phyloP scores from a whole-genome alignment of 64 coral and sea anemone genomes.

The Actinia tenebrosa region DNA sequence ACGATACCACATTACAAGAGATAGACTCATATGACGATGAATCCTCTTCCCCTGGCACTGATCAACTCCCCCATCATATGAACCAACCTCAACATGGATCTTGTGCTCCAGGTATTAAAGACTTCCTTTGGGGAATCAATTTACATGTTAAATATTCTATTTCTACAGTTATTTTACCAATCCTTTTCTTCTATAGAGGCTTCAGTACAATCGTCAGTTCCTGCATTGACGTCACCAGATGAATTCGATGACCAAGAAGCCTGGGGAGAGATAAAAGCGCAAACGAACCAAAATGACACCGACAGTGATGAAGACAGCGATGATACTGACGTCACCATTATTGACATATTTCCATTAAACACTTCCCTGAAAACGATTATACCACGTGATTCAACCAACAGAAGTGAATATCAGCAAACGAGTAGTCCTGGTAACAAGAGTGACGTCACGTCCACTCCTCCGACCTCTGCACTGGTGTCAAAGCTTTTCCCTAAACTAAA shows the following conservation, averaged over 20 bases:
- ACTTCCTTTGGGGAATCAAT: not conserved
- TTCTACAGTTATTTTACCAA: not conserved
- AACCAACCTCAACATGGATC: not conserved
- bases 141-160: not conserved
- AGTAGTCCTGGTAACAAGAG: not conserved
- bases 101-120: not conserved
- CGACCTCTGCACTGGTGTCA: slow-evolving; percentile 80
- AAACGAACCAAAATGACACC: slow-evolving; percentile 10
- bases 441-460: slow-evolving; percentile 59
- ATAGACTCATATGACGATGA: slow-evolving; percentile 16
- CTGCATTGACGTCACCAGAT: not conserved
- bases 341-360: slow-evolving; percentile 41
- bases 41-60: not conserved
- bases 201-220: not conserved
- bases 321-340: slow-evolving; percentile 72
- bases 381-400: not conserved
- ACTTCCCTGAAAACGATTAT: slow-evolving; percentile 7
- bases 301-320: slow-evolving; percentile 47
- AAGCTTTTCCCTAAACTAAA: slow-evolving; percentile 97
- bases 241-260: slow-evolving; percentile 90
- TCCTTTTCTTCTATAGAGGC: not conserved
- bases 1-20: slow-evolving; percentile 36
- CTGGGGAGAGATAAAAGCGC: slow-evolving; percentile 76
- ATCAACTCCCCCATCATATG: not conserved
- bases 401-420: not conserved